Conservation (phyloP, 2,888 invertebrate genomes). For the Chymomyza procnemis region DNA sequence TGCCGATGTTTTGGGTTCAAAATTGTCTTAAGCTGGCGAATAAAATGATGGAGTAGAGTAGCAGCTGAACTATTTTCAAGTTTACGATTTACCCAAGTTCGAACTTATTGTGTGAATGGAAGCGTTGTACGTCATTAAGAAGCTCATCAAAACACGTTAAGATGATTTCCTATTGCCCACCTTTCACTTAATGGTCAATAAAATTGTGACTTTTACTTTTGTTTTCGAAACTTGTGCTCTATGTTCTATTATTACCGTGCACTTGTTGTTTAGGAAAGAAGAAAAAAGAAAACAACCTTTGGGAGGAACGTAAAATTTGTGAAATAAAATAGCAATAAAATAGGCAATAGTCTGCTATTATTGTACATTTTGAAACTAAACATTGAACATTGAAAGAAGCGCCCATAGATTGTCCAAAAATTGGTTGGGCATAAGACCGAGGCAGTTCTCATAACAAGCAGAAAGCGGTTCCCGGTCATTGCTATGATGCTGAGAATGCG, state of each 20-base stretch:
- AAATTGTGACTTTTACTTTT: neutral
- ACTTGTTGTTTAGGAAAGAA: conserved; percentile 24
- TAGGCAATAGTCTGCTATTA: conserved; percentile 58
- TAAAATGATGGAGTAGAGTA: too few relatives aligned
- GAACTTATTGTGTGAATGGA: neutral
- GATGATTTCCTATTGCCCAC: conserved; percentile 24
- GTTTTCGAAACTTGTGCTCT: conserved; percentile 29
- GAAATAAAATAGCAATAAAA: conserved; percentile 70
- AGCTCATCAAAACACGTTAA: conserved; percentile 46
- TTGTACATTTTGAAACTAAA: conserved; percentile 69
- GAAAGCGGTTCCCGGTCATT: too few relatives aligned
- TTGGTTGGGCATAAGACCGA: too few relatives aligned
- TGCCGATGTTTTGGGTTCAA: too few relatives aligned
- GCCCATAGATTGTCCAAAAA: too few relatives aligned
- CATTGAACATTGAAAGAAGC: conserved; percentile 44
- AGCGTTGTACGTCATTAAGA: conserved; percentile 39
- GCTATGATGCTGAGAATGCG: too few relatives aligned
- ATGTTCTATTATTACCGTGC: conserved; percentile 53
- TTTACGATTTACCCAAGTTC: neutral
- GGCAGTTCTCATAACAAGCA: too few relatives aligned
- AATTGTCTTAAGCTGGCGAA: too few relatives aligned
- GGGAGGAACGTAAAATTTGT: conserved; percentile 62
- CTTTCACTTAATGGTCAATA: neutral
- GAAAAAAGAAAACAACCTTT: conserved; percentile 53
- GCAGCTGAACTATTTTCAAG: too few relatives aligned